Percentiles rank a stretch among this genome's conserved stretches.
Evolutionary conservation across 2,797 vertebrate species (phyloP).

Genomic region (Dryobates pubescens): DNA sequence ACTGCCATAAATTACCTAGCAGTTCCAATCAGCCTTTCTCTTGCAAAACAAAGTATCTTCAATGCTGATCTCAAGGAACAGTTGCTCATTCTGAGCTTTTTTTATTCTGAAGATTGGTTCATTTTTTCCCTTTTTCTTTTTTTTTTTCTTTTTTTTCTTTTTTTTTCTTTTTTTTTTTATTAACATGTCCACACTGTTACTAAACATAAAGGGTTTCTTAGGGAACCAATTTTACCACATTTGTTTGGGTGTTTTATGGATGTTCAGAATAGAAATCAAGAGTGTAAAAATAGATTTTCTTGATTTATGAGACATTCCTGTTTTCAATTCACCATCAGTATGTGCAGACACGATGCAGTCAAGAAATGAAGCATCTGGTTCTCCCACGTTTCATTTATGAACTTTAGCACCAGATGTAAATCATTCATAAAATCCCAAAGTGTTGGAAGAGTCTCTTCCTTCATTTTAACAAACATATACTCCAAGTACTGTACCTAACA

Average conservation of each 20-base stretch:
- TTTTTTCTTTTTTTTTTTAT: conserved; percentile 55
- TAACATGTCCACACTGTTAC: conserved; percentile 66
- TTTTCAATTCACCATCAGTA: conserved; percentile 79
- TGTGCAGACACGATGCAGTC: conserved; percentile 74
- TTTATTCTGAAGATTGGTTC: not conserved
- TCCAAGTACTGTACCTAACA: conserved; percentile 68
- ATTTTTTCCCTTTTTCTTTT: not conserved
- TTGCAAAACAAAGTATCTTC: not conserved
- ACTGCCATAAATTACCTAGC: not conserved
- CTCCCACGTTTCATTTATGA: conserved; percentile 78
- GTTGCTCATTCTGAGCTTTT: conserved; percentile 5
- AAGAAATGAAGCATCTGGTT: conserved; percentile 81
- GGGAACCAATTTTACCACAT: conserved; percentile 71
- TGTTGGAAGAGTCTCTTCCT: conserved; percentile 72
- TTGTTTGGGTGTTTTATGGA: conserved; percentile 74
- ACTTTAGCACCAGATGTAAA: conserved; percentile 84
- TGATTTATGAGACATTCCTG: conserved; percentile 79
- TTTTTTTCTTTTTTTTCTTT: not conserved
- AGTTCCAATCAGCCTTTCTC: not conserved
- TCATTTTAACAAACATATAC: conserved; percentile 74
- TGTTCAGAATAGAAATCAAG: conserved; percentile 77
- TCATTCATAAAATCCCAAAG: conserved; percentile 81
- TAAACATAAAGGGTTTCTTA: conserved; percentile 73
- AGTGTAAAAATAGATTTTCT: conserved; percentile 76
- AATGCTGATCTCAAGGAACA: conserved; percentile 11